Evolutionary conservation across 1,140 invertebrate genomes (phyloP).

Genomic region (Bradysia coprophila): DNA sequence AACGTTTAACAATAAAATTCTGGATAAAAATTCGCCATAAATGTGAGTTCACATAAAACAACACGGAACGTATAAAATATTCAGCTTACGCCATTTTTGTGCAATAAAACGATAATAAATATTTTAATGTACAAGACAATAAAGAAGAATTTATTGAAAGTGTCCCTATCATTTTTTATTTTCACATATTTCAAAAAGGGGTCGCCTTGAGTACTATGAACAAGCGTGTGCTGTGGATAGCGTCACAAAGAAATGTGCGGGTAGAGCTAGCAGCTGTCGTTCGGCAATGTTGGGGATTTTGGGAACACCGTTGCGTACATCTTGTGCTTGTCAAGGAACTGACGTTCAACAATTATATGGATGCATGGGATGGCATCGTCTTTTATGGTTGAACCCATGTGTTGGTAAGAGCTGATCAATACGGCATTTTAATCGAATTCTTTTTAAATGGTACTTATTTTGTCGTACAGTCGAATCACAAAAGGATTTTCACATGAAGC

Average conservation of each 20-base stretch:
- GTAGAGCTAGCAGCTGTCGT: constrained; percentile 56
- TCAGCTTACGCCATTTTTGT: too few relatives aligned
- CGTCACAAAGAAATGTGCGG: constrained; percentile 75
- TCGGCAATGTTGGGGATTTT: constrained; percentile 67
- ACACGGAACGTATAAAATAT: too few relatives aligned
- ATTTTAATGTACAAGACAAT: too few relatives aligned
- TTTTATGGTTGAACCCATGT: constrained; percentile 83
- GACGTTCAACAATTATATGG: constrained; percentile 66
- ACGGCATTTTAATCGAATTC: neutral
- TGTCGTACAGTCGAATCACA: constrained; percentile 73
- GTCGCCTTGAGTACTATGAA: constrained; percentile 58
- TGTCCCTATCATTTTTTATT: too few relatives aligned
- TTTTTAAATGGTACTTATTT: constrained; percentile 1
- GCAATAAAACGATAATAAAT: too few relatives aligned
- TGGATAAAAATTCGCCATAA: too few relatives aligned
- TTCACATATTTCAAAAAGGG: too few relatives aligned
- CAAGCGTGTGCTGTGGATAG: constrained; percentile 79
- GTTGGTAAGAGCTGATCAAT: constrained; percentile 66
- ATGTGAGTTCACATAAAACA: too few relatives aligned
- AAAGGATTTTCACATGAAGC: constrained; percentile 66
- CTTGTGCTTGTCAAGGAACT: constrained; percentile 67
- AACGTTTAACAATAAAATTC: too few relatives aligned
- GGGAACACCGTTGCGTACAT: constrained; percentile 63
- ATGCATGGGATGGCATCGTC: constrained; percentile 71
- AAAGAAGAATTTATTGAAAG: too few relatives aligned